Evolutionary conservation across 2,888 invertebrate genomes (phyloP).

Genomic region (Microctonus hyperodae): DNA sequence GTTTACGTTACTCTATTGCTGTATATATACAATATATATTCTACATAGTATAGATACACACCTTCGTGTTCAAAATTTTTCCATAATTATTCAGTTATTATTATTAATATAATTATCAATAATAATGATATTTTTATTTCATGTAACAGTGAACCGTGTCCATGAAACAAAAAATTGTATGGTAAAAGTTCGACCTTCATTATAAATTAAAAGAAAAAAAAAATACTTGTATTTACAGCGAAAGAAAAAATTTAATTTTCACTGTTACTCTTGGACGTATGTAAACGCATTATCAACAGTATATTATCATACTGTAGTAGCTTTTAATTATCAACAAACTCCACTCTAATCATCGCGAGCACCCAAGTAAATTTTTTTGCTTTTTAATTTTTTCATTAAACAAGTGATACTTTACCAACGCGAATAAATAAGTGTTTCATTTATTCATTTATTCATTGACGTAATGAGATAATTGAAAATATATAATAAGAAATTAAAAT

Average conservation of each 20-base stretch:
- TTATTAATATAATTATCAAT: constrained; percentile 10
- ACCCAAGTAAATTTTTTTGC: neutral
- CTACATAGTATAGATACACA: neutral
- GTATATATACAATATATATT: too few species aligned
- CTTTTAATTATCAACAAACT: neutral
- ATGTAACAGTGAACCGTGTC: neutral
- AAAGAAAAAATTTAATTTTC: too few species aligned
- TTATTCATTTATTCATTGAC: too few species aligned
- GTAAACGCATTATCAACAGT: too few species aligned
- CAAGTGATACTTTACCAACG: neutral
- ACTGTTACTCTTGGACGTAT: too few species aligned
- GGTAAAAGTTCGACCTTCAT: too few species aligned
- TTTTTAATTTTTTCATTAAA: neutral
- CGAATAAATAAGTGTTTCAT: neutral
- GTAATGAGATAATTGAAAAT: too few species aligned
- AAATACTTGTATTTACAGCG: constrained; percentile 24
- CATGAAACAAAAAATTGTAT: too few species aligned
- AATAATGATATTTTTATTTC: constrained; percentile 23
- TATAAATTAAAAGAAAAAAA: constrained; percentile 12
- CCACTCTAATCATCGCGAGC: neutral
- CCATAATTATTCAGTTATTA: neutral
- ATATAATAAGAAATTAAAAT: too few species aligned
- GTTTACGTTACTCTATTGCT: constrained; percentile 12
- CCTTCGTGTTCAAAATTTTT: neutral
- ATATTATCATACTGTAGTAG: too few species aligned